A percentile compares a stretch with the other conserved stretches of the same genome.
Conservation (phyloP, 2,113 vertebrate genomes). For the Symphodus melops region DNA sequence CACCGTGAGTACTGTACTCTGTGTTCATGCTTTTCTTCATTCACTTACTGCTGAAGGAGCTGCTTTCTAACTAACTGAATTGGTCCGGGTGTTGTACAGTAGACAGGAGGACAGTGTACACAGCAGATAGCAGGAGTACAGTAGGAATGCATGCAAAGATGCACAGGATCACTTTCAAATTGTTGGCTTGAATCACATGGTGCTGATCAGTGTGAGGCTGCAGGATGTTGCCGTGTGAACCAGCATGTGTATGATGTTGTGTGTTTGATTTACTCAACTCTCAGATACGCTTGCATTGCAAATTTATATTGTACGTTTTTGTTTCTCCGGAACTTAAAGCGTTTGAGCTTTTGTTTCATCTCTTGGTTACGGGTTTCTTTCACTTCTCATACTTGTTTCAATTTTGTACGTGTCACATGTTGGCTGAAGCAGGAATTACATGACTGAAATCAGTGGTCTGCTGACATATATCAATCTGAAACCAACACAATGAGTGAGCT, state of each 20-base stretch:
- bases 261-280: background rate
- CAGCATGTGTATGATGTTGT: background rate
- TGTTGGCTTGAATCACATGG: slow-evolving; percentile 22
- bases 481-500: background rate
- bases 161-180: slow-evolving; percentile 23
- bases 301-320: background rate
- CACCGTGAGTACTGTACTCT: slow-evolving; percentile 63
- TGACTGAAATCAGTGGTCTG: background rate
- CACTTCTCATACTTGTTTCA: background rate
- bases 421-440: background rate
- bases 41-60: slow-evolving; percentile 20
- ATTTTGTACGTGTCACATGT: background rate
- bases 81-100: slow-evolving; percentile 19
- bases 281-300: background rate
- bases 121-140: background rate
- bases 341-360: slow-evolving; percentile 3
- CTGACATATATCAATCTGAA: background rate
- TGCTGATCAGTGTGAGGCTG: slow-evolving; percentile 10
- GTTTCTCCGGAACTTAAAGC: background rate
- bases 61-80: slow-evolving; percentile 33
- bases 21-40: slow-evolving; percentile 32
- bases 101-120: slow-evolving; percentile 5
- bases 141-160: slow-evolving; percentile 6
- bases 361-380: background rate
- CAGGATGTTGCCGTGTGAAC: background rate